Percentiles rank a stretch among this genome's conserved stretches.
Conservation (phyloP, 2,888 invertebrate genomes). For the Drosophila demipolita region DNA sequence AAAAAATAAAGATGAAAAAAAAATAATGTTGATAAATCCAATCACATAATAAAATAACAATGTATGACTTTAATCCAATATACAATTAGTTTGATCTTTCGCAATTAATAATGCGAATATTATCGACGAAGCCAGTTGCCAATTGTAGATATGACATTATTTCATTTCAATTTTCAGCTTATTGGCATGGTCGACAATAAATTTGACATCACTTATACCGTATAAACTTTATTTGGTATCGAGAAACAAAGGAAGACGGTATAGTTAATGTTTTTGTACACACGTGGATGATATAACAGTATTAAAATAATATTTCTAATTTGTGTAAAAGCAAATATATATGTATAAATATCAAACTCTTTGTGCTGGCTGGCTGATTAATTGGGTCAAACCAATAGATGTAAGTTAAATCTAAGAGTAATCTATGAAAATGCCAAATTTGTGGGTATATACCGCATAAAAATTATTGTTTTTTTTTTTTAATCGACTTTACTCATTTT, state of each 20-base stretch:
- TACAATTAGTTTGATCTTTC: constrained; percentile 14
- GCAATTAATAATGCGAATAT: not conserved
- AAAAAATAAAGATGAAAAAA: constrained; percentile 9
- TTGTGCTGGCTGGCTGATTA: not conserved
- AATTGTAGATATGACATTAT: not conserved
- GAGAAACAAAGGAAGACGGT: constrained; percentile 17
- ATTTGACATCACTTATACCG: constrained; percentile 14
- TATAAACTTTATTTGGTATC: constrained; percentile 41
- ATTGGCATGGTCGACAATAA: not conserved
- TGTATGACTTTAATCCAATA: constrained; percentile 56
- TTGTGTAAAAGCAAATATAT: constrained; percentile 18
- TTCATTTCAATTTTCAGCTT: not conserved
- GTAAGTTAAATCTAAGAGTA: not conserved
- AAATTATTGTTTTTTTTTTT: not conserved
- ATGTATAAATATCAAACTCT: constrained; percentile 8
- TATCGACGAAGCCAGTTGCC: not conserved
- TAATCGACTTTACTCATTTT: not conserved
- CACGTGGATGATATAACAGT: constrained; percentile 31
- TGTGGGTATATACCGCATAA: not conserved
- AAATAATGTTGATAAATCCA: constrained; percentile 22
- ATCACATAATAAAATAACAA: constrained; percentile 47
- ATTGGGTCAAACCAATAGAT: not conserved
- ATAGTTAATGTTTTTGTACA: constrained; percentile 20
- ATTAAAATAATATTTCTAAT: constrained; percentile 27
- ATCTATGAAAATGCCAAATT: not conserved